These are phyloP conservation scores for Drosophila micromelanica DNA, from an alignment of 1,140 invertebrate species.

Conservation along the genomic window DNA sequence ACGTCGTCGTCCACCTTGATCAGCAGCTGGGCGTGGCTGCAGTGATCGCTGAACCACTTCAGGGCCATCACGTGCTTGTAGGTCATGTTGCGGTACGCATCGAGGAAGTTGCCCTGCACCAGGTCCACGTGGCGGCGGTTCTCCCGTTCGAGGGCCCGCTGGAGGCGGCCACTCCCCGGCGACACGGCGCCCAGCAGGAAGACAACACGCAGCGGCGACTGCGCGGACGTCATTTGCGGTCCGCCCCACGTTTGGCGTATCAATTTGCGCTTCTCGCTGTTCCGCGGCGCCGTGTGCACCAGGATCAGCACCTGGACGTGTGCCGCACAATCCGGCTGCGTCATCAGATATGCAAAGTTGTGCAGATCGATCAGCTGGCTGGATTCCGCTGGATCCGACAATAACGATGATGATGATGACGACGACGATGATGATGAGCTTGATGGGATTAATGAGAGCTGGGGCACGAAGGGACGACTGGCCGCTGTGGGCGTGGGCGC, in stretches of 20 bases:
- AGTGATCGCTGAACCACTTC: constrained; percentile 91
- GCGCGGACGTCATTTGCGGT: constrained; percentile 44
- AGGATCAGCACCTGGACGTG: constrained; percentile 86
- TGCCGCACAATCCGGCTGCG: constrained; percentile 85
- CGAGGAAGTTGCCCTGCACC: constrained; percentile 91
- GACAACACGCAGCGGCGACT: constrained; percentile 85
- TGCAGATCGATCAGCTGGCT: constrained; percentile 86
- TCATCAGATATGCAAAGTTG: constrained; percentile 86
- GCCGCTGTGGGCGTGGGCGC: constrained; percentile 23
- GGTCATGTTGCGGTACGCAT: constrained; percentile 93
- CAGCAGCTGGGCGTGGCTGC: constrained; percentile 89
- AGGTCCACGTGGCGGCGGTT: constrained; percentile 88
- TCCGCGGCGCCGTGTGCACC: constrained; percentile 88
- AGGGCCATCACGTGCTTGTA: constrained; percentile 94
- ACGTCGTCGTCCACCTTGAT: constrained; percentile 93
- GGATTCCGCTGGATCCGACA: constrained; percentile 60
- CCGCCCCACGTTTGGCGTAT: constrained; percentile 90
- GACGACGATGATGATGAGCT: background rate
- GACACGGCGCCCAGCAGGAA: constrained; percentile 89
- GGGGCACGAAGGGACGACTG: background rate
- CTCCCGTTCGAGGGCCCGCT: constrained; percentile 87
- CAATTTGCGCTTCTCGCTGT: constrained; percentile 86
- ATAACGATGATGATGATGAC: background rate
- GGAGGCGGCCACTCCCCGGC: constrained; percentile 57
- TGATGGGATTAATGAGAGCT: background rate